Base-by-base conservation (phyloP, 2,113 vertebrate genomes). In the Psilopsiagon aurifrons region DNA sequence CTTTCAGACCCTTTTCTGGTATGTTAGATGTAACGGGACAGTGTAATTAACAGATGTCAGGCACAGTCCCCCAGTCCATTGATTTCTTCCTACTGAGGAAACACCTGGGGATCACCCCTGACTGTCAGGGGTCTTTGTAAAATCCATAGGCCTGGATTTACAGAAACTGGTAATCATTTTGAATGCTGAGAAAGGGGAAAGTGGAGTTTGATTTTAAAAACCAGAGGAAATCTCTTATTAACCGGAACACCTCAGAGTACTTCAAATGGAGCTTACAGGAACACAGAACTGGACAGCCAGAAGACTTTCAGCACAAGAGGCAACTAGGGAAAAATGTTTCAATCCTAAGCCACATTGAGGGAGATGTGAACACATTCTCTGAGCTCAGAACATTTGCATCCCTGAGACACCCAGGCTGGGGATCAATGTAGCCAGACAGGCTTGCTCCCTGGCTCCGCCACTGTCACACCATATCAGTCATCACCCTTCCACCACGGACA, bases 31-130 rank as follows among this genome's bases (percentile, higher is more conserved):
- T 35, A 81, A 92, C 29, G 39, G 80, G 52, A 90, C 80, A 75
- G 27, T 23, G 39, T 86, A 90, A 96, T 93, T 97, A 96, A 90
- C 28, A 88, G 51, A 94, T 57, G 77, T 82, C 88, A 90, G 47
- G 31, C 52, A 90, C 73, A 37, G 64, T 33, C 33, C 29, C 37
- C 44, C 4, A 5, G 68, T 29, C 29, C 47, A 96, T 90, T 68
- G 79, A 96, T 95, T 96, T 89, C 44, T 87, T 87, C 29, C 77
- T 71, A 51, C 46, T 94, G 70, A 78, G 83, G 83, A 94, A 92
- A 90, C 64, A 81, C 60, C 51, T 1, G 0, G 39, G 73, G 59
- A 79, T 88, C 88, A 83, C 51, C 51, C n/a, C 51, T 63, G 51
- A 37, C 76, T 88, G 51, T 81, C 88, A 95, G 43, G 18, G 66